Conservation (phyloP, 2,113 vertebrate genomes). For the Noturus placidus region DNA sequence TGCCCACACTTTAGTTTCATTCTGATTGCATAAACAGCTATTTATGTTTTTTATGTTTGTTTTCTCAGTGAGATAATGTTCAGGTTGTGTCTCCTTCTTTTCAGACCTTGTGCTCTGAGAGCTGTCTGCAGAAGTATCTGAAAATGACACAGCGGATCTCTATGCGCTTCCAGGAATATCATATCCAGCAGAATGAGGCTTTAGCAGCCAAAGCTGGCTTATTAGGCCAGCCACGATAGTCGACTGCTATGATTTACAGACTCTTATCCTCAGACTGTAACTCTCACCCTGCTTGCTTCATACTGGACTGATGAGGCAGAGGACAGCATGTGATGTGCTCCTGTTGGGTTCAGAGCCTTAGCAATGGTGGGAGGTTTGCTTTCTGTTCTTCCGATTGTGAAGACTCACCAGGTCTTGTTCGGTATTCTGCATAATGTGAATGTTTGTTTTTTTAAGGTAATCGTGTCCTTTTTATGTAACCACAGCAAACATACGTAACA, state of each 20-base stretch:
- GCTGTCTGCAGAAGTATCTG: slow-evolving; percentile 95
- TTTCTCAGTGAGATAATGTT: not conserved
- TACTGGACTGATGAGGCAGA: slow-evolving; percentile 3
- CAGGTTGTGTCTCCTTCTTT: slow-evolving; percentile 36
- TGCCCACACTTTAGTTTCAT: not conserved
- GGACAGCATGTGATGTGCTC: not conserved
- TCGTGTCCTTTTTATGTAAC: not conserved
- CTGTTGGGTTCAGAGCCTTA: slow-evolving; percentile 8
- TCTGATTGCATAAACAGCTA: not conserved
- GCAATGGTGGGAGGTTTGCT: not conserved
- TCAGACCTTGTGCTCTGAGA: slow-evolving; percentile 89
- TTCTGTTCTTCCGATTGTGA: slow-evolving; percentile 12
- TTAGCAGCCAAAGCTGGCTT: slow-evolving; percentile 95
- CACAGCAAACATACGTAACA: not conserved
- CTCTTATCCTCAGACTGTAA: slow-evolving; percentile 11
- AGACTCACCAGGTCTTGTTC: not conserved
- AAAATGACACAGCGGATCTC: slow-evolving; percentile 99
- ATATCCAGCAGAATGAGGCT: slow-evolving; percentile 98
- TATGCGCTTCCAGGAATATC: slow-evolving; percentile 98
- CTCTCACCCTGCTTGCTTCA: slow-evolving; percentile 15
- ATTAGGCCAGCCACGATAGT: slow-evolving; percentile 80
- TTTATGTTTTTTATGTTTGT: not conserved
- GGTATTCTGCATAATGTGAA: slow-evolving; percentile 1
- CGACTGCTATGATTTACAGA: not conserved
- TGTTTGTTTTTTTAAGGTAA: not conserved